Evolutionary conservation across 1,140 invertebrate species (phyloP).

Genomic region (Neodiprion lecontei): DNA sequence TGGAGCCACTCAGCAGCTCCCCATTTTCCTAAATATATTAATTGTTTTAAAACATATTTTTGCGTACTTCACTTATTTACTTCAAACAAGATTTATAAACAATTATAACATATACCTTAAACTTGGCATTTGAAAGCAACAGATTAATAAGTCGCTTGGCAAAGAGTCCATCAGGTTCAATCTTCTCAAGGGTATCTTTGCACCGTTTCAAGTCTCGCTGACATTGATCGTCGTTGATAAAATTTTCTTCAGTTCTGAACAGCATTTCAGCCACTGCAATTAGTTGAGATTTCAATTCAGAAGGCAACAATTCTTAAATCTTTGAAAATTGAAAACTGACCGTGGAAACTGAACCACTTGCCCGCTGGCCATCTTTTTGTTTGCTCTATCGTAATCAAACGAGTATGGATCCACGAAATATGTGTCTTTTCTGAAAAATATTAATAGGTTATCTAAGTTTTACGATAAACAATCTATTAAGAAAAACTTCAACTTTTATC

Average conservation of each 20-base stretch:
- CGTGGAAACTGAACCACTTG: background rate
- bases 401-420: conserved; percentile 42
- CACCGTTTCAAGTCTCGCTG: conserved; percentile 12
- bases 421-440: conserved; percentile 8
- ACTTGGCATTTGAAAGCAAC: conserved; percentile 34
- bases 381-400: conserved; percentile 36
- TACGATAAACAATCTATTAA: too few species aligned
- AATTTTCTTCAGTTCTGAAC: background rate
- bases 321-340: conserved; percentile 15
- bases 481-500: too few species aligned
- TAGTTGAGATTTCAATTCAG: background rate
- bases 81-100: background rate
- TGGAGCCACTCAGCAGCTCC: conserved; percentile 31
- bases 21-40: conserved; percentile 32
- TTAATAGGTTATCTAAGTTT: too few species aligned
- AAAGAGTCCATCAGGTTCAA: conserved; percentile 36
- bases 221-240: background rate
- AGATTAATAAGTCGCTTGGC: conserved; percentile 42
- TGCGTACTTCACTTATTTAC: conserved; percentile 12
- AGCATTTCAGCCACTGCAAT: conserved; percentile 11
- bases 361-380: conserved; percentile 14
- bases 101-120: conserved; percentile 34
- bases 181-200: conserved; percentile 25
- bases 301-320: background rate
- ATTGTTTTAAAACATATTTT: background rate